phyloP scores from a whole-genome alignment of 1,140 invertebrate genomes.

The Bombus pyrosoma region DNA sequence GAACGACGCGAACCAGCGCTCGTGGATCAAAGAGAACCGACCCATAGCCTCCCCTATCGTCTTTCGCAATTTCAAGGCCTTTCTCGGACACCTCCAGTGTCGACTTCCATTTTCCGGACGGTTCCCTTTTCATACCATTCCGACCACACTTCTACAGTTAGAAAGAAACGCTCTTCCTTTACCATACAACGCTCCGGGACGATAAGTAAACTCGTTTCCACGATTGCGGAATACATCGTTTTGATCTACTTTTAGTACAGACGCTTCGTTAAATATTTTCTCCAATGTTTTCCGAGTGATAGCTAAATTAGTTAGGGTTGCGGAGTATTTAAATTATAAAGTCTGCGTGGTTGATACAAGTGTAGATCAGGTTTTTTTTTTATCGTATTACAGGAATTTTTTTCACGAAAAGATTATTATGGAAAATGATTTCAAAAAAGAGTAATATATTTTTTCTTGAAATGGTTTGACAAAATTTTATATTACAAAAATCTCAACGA shows the following conservation, averaged over 20 bases:
- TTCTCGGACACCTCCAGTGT: slow-evolving; percentile 56
- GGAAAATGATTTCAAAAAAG: too few relatives aligned
- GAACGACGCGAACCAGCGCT: slow-evolving; percentile 39
- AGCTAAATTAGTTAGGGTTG: not conserved
- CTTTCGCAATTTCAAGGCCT: slow-evolving; percentile 65
- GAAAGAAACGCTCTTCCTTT: slow-evolving; percentile 30
- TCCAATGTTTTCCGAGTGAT: not conserved
- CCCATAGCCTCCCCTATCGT: slow-evolving; percentile 38
- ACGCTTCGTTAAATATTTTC: not conserved
- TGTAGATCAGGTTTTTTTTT: too few relatives aligned
- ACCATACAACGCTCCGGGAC: slow-evolving; percentile 39
- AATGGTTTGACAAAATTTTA: too few relatives aligned
- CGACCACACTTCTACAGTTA: slow-evolving; percentile 20
- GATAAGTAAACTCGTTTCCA: slow-evolving; percentile 51
- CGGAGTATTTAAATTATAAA: not conserved
- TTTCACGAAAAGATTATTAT: too few relatives aligned
- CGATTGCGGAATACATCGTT: slow-evolving; percentile 34
- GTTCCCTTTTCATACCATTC: slow-evolving; percentile 34
- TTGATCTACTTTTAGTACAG: not conserved
- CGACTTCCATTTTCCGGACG: slow-evolving; percentile 63
- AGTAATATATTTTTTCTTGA: not conserved
- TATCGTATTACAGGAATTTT: not conserved
- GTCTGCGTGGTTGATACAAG: too few relatives aligned
- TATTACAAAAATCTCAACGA: too few relatives aligned
- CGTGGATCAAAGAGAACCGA: slow-evolving; percentile 66